phyloP scores from a whole-genome alignment of 2,797 vertebrate genomes.

The Selene dorsalis region DNA sequence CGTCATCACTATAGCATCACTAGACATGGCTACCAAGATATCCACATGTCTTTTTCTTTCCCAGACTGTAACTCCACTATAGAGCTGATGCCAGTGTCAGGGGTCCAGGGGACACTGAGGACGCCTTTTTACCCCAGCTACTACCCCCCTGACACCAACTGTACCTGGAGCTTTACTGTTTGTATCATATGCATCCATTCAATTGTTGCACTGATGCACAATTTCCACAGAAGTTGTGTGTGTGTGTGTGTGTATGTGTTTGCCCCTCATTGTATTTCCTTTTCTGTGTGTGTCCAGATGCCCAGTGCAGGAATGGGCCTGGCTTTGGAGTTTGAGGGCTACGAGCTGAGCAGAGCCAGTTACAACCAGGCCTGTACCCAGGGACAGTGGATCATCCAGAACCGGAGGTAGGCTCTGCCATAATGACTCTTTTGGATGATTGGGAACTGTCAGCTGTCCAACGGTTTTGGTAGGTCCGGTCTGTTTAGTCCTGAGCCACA shows the following conservation, averaged over 20 bases:
- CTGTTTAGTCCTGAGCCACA: background rate
- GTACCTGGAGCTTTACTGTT: slow-evolving; percentile 90
- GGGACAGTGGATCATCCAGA: slow-evolving; percentile 93
- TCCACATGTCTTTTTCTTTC: background rate
- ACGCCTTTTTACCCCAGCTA: slow-evolving; percentile 95
- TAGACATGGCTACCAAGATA: background rate
- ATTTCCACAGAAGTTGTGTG: background rate
- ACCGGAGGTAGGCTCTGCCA: slow-evolving; percentile 83
- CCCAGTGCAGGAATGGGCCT: slow-evolving; percentile 87
- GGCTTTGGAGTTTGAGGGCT: slow-evolving; percentile 91
- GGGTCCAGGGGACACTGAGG: slow-evolving; percentile 85
- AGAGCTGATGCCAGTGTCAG: slow-evolving; percentile 79
- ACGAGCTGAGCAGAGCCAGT: slow-evolving; percentile 87
- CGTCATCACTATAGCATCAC: background rate
- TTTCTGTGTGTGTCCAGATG: slow-evolving; percentile 79
- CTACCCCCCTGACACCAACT: slow-evolving; percentile 91
- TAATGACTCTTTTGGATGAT: background rate
- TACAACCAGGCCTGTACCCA: slow-evolving; percentile 88
- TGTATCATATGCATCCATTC: background rate
- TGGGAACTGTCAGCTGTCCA: background rate
- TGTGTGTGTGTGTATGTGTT: background rate
- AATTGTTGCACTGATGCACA: background rate
- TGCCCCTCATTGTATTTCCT: background rate
- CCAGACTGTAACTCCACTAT: slow-evolving; percentile 87
- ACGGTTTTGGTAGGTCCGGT: background rate